Conservation (phyloP, 2,113 vertebrate genomes). For the Acrocephalus arundinaceus region DNA sequence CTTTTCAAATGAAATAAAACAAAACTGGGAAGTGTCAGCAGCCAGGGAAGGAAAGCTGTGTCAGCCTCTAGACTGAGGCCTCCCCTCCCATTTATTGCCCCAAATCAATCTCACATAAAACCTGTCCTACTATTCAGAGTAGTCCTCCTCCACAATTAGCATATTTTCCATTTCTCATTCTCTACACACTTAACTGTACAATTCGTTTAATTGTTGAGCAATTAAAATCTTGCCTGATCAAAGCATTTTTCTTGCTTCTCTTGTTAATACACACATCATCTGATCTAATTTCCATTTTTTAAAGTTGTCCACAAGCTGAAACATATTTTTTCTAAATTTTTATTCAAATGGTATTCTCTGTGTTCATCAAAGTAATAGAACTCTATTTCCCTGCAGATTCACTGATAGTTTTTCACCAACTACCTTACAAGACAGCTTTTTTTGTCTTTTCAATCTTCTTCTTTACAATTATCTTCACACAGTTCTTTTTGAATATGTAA, state of each 20-base stretch:
- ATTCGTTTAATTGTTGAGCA: neutral
- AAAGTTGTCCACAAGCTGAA: neutral
- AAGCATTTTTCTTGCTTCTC: conserved; percentile 6
- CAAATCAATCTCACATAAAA: neutral
- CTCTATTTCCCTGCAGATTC: neutral
- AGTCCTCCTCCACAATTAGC: neutral
- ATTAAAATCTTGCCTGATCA: conserved; percentile 42
- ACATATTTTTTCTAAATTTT: neutral
- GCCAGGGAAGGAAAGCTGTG: neutral
- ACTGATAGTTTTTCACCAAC: neutral
- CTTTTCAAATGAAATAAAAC: neutral
- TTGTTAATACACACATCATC: neutral
- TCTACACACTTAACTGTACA: neutral
- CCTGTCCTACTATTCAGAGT: neutral
- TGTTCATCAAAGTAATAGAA: neutral
- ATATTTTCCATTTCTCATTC: neutral
- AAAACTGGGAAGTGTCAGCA: neutral
- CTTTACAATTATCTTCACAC: neutral
- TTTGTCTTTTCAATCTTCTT: neutral
- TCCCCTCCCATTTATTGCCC: neutral
- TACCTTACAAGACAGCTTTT: neutral
- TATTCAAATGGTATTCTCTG: neutral
- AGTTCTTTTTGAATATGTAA: neutral
- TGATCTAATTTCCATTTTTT: neutral
- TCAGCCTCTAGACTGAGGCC: neutral